Base-by-base conservation (phyloP, 2,113 vertebrate genomes). In the Lamprologus lemairii region DNA sequence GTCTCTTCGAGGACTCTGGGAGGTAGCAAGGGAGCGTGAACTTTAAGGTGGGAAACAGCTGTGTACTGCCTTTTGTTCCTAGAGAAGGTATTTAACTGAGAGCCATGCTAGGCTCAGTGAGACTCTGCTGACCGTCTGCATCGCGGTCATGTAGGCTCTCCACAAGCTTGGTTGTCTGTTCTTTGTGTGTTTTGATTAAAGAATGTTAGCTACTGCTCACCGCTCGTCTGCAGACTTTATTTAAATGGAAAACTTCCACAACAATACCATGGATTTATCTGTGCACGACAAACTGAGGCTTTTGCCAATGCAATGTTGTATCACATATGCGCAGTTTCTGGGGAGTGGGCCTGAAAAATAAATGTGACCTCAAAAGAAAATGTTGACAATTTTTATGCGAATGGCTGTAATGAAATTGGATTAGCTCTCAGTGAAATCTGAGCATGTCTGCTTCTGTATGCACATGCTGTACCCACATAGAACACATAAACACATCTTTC, bases 331-430 rank as follows among this genome's bases (percentile, higher is more conserved):
- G 1, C 33, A 68, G 28, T 57, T 75, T 87, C 5, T 55, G 28
- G 42, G 26, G 6, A 75, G 1, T 49, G 58, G 12, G 81, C 42
- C 31, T 14, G 65, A 81, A 47, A 78, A 19, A 49, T 54, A 40
- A 68, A 54, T 54, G 33, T 58, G 65, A 78, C 87, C 83, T 85
- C 47, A 54, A 83, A 86, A 63, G 47, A 37, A 86, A 86, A 78
- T 53, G 2, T 51, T n/a, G 7, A 60, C 35, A 49, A 17, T 78
- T 19, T 88, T 81, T 68, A 84, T 92, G 88, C 58, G 84, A 86
- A 93, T 86, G 3, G n/a, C 28, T 19, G 26, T 37, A 86, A 79
- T 2, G 5, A 37, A 82, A 80, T 63, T 84, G 45, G 85, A 83
- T 90, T 51, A 83, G 54, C 81, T 28, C 68, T 65, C 17, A 5